Conservation (phyloP, 1,140 invertebrate genomes). For the Calycopis cecrops region DNA sequence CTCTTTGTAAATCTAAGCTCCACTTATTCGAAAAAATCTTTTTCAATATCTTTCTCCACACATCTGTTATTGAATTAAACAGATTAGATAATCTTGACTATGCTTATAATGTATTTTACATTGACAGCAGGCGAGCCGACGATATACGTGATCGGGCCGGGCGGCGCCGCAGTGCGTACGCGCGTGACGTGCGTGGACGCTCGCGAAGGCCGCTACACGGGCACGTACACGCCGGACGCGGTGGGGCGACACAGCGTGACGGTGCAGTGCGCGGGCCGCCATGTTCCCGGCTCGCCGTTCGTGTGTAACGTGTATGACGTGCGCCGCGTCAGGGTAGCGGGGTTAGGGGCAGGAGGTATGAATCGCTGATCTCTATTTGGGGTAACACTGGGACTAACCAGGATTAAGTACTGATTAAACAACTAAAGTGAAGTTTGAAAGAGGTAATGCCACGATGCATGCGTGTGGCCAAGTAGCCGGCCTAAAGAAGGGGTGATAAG, state of each 20-base stretch:
- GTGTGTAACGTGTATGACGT: conserved; percentile 95
- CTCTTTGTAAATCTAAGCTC: too few species aligned
- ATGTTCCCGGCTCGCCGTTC: conserved; percentile 93
- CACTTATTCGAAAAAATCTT: too few species aligned
- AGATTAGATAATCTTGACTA: too few species aligned
- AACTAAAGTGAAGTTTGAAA: too few species aligned
- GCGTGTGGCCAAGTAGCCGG: too few species aligned
- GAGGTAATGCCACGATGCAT: too few species aligned
- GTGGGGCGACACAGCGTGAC: conserved; percentile 91
- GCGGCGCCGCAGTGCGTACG: conserved; percentile 83
- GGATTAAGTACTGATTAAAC: too few species aligned
- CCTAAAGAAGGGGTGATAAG: too few species aligned
- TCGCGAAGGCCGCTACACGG: conserved; percentile 78
- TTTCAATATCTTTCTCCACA: too few species aligned
- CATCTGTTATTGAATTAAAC: too few species aligned
- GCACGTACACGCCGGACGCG: conserved; percentile 87
- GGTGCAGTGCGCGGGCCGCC: conserved; percentile 86
- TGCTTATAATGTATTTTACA: neutral
- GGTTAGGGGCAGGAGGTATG: conserved; percentile 75
- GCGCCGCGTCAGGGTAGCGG: conserved; percentile 87
- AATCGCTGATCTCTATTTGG: neutral
- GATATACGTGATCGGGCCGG: conserved; percentile 86
- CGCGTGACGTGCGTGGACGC: conserved; percentile 75
- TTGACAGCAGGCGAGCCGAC: conserved; percentile 76
- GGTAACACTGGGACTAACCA: too few species aligned